Evolutionary conservation across 2,888 invertebrate genomes (phyloP), one percentile per base, ranked within the genome.

Genomic region (Stenodema calcarata): DNA sequence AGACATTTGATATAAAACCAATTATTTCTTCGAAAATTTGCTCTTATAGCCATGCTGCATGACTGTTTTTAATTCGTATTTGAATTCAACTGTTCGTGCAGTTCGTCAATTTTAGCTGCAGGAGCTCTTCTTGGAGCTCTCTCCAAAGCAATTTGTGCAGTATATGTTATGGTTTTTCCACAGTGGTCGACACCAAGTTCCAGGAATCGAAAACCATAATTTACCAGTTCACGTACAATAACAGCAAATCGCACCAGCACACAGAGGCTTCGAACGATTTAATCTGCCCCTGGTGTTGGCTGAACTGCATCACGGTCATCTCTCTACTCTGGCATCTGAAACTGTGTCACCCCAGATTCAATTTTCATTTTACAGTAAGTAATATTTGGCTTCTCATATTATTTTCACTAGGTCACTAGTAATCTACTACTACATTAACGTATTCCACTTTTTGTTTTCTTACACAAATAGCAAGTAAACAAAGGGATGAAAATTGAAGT

Each of bases 181-280:
- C 75, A 87, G 87, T 76, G 4, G 44, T 30, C 84, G 88, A 87
- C 54, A 44, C 76, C 18, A 88, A 86, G 30, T 81, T 81, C 16
- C 62, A 75, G 50, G 88, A 87, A 69, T 86, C 78, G 2, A 44
- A 83, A 41, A 79, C 88, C 0, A 96, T 98, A 89, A 96, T 97
- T 89, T 99, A 98, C 92, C 98, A 98, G 92, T 99, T 99, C 92
- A 94, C 98, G 89, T 98, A 98, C 91, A 98, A 97, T 91, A 98
- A 97, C 91, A 82, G 70, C 11, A 98, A 97, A 91, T 97, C 96
- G 70, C 93, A 98, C 75, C 98, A 98, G 91, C 98, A 98, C 92
- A 98, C 98, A 0, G 98, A 98, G 92, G 97, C 97, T 12, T 95
- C 97, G 88, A 96, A 97, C 90, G 97, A 98, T 92, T 93, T 98